Base-by-base conservation (phyloP, 92 coral and sea anemone species). In the Epizoanthus ramosus region DNA sequence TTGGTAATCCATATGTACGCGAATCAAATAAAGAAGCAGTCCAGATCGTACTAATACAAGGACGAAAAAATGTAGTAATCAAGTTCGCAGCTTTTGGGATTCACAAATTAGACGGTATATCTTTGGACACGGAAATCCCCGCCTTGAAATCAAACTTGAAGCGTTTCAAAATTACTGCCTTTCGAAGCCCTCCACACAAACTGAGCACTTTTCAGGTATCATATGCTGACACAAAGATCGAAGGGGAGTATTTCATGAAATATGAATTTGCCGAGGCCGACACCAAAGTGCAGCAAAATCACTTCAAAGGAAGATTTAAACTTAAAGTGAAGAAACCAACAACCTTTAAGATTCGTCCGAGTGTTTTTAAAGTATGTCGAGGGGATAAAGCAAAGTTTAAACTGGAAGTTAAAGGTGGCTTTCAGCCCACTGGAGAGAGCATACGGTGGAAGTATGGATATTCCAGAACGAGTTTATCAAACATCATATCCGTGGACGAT, bases 41-140 rank as follows among this genome's bases (percentile, higher is more conserved):
- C 39, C 83, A 89, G 63, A 90, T 97, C 47, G 77, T 85, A 22
- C 81, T 92, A n/a, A 86, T 94, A 68, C 63, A 88, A 53, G 98
- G 98, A 22, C 59, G 79, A 9, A 84, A 68, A 19, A 83, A 81
- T 22, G 86, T 83, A 75, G 63, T 68, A 28, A 83, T 96, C 33
- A 79, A 84, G 57, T 97, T 94, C 75, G 90, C 88, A 19, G 97
- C 96, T 9, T 97, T 97, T 89, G 99, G 99, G n/a, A 89, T 97
- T 39, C 98, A 97, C 72, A 61, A 68, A 4, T 45, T 84, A 8
- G 75, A 66, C 8, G 98, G 99, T 7, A 68, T 97, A 18, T 84
- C 80, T 8, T 24, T 97, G 52, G 82, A 83, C 18, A 74, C 91
- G 17, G 73, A 60, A 2, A 86, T 88, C 17, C 57, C 86, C 14